These are phyloP conservation scores for Pseudeuparius sepicola DNA, from an alignment of 2,888 invertebrate species.

Conservation along the genomic window DNA sequence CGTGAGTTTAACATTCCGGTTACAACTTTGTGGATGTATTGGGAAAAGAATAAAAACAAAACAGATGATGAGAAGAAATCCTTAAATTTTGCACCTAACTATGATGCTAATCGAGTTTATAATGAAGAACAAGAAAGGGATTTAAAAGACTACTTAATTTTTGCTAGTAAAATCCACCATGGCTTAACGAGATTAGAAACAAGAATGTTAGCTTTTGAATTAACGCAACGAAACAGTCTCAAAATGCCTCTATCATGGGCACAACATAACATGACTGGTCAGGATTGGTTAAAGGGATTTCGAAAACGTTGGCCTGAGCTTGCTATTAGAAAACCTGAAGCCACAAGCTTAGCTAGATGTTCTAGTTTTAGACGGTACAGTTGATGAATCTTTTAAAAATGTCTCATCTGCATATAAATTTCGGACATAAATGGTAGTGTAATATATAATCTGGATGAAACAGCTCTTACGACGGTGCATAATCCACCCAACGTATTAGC, in stretches of 20 bases:
- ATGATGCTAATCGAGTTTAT: slow-evolving; percentile 3
- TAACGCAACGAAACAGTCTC: slow-evolving; percentile 5
- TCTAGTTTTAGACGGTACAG: slow-evolving; percentile 25
- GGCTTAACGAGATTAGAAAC: slow-evolving; percentile 2
- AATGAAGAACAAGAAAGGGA: slow-evolving; percentile 1
- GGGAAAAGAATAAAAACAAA: no score
- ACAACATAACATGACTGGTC: slow-evolving; percentile 15
- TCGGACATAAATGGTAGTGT: no score
- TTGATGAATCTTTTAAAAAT: slow-evolving; percentile 21
- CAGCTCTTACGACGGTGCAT: slow-evolving; percentile 26
- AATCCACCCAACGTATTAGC: no score
- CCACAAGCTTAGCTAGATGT: slow-evolving; percentile 26
- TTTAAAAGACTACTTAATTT: slow-evolving; percentile 8
- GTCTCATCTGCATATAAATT: no score
- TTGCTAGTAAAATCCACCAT: slow-evolving; percentile 7
- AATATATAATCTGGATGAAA: slow-evolving; percentile 27
- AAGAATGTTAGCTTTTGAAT: background rate
- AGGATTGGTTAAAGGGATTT: slow-evolving; percentile 18
- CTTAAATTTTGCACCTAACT: slow-evolving; percentile 5
- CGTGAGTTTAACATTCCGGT: slow-evolving; percentile 4
- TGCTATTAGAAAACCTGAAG: slow-evolving; percentile 24
- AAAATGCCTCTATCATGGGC: slow-evolving; percentile 19
- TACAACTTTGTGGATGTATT: slow-evolving; percentile 1
- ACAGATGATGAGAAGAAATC: background rate
- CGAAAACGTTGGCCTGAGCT: slow-evolving; percentile 17